phyloP scores from a whole-genome alignment of 2,797 vertebrate genomes.

The Micropoecilia bifurca region DNA sequence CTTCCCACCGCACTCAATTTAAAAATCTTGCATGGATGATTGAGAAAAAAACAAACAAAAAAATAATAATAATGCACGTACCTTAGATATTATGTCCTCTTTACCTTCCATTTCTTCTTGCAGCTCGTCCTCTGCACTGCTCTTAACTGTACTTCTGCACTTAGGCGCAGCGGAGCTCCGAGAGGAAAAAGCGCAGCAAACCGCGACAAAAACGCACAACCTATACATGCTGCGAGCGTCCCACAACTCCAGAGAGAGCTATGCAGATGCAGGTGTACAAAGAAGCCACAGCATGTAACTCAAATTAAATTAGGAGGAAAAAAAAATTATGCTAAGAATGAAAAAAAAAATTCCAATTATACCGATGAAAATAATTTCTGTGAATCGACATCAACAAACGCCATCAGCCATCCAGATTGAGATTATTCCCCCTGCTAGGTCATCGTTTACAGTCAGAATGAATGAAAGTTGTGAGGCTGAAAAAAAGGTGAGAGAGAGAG shows the following conservation, averaged over 20 bases:
- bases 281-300: constrained; percentile 51
- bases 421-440: constrained; percentile 11
- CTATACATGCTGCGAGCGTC: constrained; percentile 55
- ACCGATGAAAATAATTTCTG: neutral
- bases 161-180: constrained; percentile 59
- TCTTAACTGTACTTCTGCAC: constrained; percentile 27
- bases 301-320: constrained; percentile 10
- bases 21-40: constrained; percentile 11
- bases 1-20: constrained; percentile 48
- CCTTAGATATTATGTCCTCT: constrained; percentile 88
- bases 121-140: constrained; percentile 55
- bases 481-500: neutral
- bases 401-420: constrained; percentile 22
- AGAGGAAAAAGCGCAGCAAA: constrained; percentile 58
- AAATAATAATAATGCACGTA: constrained; percentile 57
- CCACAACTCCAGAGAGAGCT: neutral
- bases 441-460: constrained; percentile 18
- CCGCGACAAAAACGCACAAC: constrained; percentile 39
- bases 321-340: constrained; percentile 14
- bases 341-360: neutral
- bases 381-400: constrained; percentile 2
- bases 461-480: constrained; percentile 6
- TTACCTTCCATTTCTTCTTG: constrained; percentile 84
- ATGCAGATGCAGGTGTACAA: neutral
- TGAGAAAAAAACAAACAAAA: neutral